Evolutionary conservation across 1,140 invertebrate genomes (phyloP), one percentile per base, ranked within the genome.

Genomic region (Drosophila seguyi): DNA sequence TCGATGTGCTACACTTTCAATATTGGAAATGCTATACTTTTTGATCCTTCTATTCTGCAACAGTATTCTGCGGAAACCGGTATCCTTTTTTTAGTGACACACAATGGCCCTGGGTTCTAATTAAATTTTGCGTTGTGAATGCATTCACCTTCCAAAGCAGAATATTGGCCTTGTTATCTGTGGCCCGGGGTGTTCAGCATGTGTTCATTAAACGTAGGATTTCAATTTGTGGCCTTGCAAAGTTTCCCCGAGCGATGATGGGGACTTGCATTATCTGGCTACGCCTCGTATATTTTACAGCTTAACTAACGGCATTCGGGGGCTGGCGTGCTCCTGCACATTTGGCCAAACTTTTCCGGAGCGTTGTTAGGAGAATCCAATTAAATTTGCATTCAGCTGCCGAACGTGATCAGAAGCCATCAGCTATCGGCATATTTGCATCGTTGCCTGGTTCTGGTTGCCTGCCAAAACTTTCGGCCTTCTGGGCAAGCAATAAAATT

Each of bases 361-460:
- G 31, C 63, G 41, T 73, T 68, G 56, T 78, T 63, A 47, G 61
- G 20, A 13, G 56, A 81, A 87, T 79, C 63, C 79, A 79, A 86
- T 87, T 87, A 76, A 75, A 72, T 87, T 86, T 68, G 65, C 58
- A 79, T 82, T 79, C 75, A 71, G 57, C 57, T 67, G 53, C 45
- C 34, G 47, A 47, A 74, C 68, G 72, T 73, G 66, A 72, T 72
- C 69, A 59, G 69, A 59, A 18, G 53, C 53, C 66, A 58, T 71
- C 61, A 67, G 48, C 47, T 20, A 71, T 72, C 68, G 52, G 68
- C 65, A 57, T 71, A 58, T 47, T 57, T 57, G 52, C 61, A 66
- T 66, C 66, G 42, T 34, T 52, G 45, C n/a, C n/a, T n/a, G 27
- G 10, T 69, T 36, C 61, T 42, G 47, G 47, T 66, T 57, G 27